These are phyloP conservation scores for Protodeltote pygarga DNA, from an alignment of 2,888 invertebrate species.

Conservation along the genomic window DNA sequence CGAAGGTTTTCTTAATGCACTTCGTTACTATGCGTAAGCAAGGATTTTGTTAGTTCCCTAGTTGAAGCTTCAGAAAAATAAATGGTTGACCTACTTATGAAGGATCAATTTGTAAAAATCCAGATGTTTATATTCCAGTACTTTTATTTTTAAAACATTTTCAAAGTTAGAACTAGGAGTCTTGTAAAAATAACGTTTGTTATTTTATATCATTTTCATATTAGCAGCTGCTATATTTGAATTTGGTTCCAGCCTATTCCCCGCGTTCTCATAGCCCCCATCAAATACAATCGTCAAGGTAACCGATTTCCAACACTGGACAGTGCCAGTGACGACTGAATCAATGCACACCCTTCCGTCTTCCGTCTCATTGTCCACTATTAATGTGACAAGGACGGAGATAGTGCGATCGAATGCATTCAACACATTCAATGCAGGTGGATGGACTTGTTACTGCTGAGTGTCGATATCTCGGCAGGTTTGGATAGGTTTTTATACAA, in stretches of 20 bases:
- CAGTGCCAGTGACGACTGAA: constrained; percentile 46
- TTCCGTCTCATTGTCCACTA: constrained; percentile 43
- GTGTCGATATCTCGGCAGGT: constrained; percentile 12
- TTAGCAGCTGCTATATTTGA: no score
- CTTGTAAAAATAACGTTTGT: no score
- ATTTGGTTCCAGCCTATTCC: neutral
- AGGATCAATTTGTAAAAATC: no score
- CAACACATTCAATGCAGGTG: constrained; percentile 37
- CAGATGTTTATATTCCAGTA: no score
- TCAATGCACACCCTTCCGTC: constrained; percentile 57
- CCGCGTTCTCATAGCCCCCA: constrained; percentile 21
- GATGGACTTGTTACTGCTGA: constrained; percentile 22
- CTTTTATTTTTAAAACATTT: no score
- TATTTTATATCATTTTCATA: no score
- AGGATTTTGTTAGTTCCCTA: no score
- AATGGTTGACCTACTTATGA: no score
- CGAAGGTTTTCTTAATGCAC: no score
- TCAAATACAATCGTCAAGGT: constrained; percentile 58
- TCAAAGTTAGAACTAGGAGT: no score
- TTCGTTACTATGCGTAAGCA: neutral
- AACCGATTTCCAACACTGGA: constrained; percentile 59
- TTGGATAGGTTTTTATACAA: constrained; percentile 29
- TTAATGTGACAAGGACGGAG: constrained; percentile 46
- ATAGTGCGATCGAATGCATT: constrained; percentile 48
- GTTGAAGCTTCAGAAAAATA: no score